Base-by-base conservation (phyloP, 2,113 vertebrate genomes). In the Tauraco erythrolophus region DNA sequence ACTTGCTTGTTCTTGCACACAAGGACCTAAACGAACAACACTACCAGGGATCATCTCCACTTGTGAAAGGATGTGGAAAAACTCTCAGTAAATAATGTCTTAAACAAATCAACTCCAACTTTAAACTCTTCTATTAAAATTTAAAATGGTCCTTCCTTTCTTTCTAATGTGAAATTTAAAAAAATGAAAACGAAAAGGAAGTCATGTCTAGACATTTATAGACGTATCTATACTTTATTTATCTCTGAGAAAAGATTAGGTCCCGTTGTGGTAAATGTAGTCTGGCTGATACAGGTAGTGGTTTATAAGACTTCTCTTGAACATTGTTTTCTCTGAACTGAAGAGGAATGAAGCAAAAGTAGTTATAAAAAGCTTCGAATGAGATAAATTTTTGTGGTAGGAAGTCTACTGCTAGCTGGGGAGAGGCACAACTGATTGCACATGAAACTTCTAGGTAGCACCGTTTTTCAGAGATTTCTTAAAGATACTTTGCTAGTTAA, bases 131-230 rank as follows among this genome's bases (percentile, higher is more conserved):
- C 35, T 19, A 69, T 51, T 65, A 54, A 80, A 61, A 53, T 19
- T 19, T 57, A 13, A 69, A 91, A 46, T 14, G 9, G 15, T 53
- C 22, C 23, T 89, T 81, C 33, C 13, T 58, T 72, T 39, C 87
- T 93, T 78, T 56, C 9, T 33, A 75, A 65, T 37, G 48, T 22
- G 25, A 89, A 31, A 82, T 56, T 86, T 62, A 21, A 7, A 28
- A 72, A 91, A 41, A n/a, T n/a, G n/a, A n/a, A n/a, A n/a, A n/a
- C n/a, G 58, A 78, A 95, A 93, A 96, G 79, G 33, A 97, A 96
- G 51, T 65, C 45, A 43, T 48, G 50, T 84, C 54, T 92, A 88
- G 94, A 92, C 56, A 24, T 75, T 91, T 92, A 62, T 62, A 92
- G 68, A 74, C 50, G 16, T 70, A 94, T 19, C 35, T 92, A 41